phyloP scores from a whole-genome alignment of 2,888 invertebrate species.

The Eucera pruinosa region DNA sequence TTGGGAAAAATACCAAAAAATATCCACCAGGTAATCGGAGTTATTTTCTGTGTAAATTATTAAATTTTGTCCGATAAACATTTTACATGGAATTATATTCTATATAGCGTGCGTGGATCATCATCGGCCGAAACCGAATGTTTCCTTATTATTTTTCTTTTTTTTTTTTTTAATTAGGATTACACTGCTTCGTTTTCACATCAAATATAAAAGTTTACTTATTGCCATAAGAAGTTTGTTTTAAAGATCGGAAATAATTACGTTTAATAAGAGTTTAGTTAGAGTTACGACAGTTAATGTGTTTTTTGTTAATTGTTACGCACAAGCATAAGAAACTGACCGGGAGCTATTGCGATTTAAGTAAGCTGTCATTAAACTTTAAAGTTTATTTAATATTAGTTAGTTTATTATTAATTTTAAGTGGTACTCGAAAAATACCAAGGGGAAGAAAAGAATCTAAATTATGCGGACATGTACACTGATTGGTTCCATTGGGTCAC shows the following conservation, averaged over 20 bases:
- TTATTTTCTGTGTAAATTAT: not conserved
- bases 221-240: not conserved
- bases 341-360: no score
- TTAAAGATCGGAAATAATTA: not conserved
- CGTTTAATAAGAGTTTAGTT: not conserved
- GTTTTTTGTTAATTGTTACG: no score
- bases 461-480: not conserved
- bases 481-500: not conserved
- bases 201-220: not conserved
- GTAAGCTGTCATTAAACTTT: no score
- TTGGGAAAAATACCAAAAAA: not conserved
- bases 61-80: not conserved
- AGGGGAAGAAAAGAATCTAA: not conserved
- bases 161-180: no score
- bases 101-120: no score
- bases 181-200: not conserved
- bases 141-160: no score
- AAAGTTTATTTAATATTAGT: no score
- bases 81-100: not conserved
- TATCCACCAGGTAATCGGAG: conserved; percentile 61
- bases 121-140: no score
- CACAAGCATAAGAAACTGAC: no score
- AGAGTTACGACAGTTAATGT: not conserved
- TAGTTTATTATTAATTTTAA: conserved; percentile 5
- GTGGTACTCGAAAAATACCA: not conserved